A percentile compares a stretch with the other conserved stretches of the same genome.
Conservation (phyloP, 2,113 vertebrate genomes). For the Zingel zingel region DNA sequence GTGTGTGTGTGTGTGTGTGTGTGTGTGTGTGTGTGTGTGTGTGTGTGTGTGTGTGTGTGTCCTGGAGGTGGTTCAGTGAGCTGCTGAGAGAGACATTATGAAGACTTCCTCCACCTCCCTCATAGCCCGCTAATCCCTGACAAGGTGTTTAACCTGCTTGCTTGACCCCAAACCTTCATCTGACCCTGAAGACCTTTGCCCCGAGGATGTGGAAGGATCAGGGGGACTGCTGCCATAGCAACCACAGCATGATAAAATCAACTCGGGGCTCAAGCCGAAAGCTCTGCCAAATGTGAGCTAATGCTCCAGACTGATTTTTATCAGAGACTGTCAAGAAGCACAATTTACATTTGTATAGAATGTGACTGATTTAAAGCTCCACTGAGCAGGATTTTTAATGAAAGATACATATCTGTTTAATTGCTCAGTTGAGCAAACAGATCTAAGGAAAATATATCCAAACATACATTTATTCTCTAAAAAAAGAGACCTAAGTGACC, state of each 20-base stretch:
- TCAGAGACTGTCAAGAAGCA: conserved; percentile 29
- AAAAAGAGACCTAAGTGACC: too few relatives aligned
- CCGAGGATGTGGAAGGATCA: conserved; percentile 60
- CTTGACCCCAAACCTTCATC: conserved; percentile 74
- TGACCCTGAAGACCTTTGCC: conserved; percentile 75
- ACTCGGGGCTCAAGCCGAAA: conserved; percentile 11
- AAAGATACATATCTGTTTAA: not conserved
- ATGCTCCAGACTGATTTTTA: conserved; percentile 56
- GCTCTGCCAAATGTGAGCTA: conserved; percentile 32
- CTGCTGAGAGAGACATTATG: conserved; percentile 62
- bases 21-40: conserved; percentile 37
- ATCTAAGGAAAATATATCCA: too few relatives aligned
- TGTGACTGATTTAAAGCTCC: conserved; percentile 25
- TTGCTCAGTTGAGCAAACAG: too few relatives aligned
- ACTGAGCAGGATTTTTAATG: conserved; percentile 3
- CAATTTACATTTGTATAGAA: conserved; percentile 34
- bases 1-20: conserved; percentile 51
- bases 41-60: conserved; percentile 54
- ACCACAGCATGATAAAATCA: conserved; percentile 65
- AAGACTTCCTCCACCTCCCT: conserved; percentile 73
- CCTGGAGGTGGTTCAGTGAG: conserved; percentile 55
- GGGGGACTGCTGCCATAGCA: conserved; percentile 34
- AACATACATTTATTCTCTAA: too few relatives aligned
- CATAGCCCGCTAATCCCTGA: conserved; percentile 69
- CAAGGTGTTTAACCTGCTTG: conserved; percentile 83